Percentiles rank a stretch among this genome's conserved stretches.
These are phyloP conservation scores for Pristionchus fissidentatus DNA, from an alignment of 2,888 invertebrate genomes.

Conservation along the genomic window DNA sequence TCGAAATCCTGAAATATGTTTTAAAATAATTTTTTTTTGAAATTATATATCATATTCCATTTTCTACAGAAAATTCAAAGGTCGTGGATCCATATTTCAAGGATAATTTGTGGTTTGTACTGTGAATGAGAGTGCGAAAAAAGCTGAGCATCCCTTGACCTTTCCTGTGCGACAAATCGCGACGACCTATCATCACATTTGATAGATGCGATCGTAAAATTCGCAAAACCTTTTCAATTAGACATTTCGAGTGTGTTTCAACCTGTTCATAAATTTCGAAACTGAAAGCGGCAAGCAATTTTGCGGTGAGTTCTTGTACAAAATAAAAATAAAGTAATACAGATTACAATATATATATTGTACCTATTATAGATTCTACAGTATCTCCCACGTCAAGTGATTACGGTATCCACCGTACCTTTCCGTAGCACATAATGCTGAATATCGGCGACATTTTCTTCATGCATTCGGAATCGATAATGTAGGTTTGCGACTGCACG, in stretches of 20 bases:
- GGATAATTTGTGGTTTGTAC: not conserved
- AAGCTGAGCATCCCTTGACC: too few species aligned
- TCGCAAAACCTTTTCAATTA: not conserved
- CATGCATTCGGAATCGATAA: conserved; percentile 64
- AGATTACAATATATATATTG: too few species aligned
- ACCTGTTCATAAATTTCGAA: not conserved
- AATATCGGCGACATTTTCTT: conserved; percentile 66
- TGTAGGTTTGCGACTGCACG: conserved; percentile 58
- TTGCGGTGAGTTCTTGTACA: too few species aligned
- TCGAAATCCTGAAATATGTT: conserved; percentile 31
- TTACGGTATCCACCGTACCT: conserved; percentile 47
- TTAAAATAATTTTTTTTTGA: not conserved
- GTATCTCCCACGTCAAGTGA: not conserved
- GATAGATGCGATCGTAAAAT: conserved; percentile 4
- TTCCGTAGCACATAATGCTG: conserved; percentile 71
- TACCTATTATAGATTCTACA: not conserved
- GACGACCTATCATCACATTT: too few species aligned
- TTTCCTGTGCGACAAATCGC: too few species aligned
- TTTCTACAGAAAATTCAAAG: not conserved
- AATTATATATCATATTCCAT: too few species aligned
- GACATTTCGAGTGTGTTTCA: not conserved
- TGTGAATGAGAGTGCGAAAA: not conserved
- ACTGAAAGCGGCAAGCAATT: not conserved
- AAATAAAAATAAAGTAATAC: not conserved
- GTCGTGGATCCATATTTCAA: not conserved